Percentiles rank a stretch among this genome's conserved stretches.
phyloP scores from a whole-genome alignment of 64 coral and sea anemone genomes.

The Montipora efflorescens region DNA sequence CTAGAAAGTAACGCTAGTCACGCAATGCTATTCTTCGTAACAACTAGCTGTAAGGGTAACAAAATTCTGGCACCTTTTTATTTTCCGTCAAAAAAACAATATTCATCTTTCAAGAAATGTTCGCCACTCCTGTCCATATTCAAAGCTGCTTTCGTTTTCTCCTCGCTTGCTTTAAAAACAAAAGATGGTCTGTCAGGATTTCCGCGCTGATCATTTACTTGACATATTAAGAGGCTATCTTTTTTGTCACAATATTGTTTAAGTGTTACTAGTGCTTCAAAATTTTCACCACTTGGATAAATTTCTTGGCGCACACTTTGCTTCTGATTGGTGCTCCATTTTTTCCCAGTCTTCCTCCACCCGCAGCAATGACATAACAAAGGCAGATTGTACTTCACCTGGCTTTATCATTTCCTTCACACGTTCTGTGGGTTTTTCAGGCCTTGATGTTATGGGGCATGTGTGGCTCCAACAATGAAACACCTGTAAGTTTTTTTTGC shows the following conservation, averaged over 20 bases:
- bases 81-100: constrained; percentile 56
- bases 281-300: constrained; percentile 44
- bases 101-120: constrained; percentile 50
- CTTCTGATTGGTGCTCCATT: constrained; percentile 1
- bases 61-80: constrained; percentile 1
- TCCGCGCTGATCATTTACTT: constrained; percentile 47
- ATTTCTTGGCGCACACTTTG: constrained; percentile 1
- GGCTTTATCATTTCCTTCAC: too few species aligned
- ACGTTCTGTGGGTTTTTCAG: too few species aligned
- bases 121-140: constrained; percentile 59
- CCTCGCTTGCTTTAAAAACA: constrained; percentile 58
- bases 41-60: constrained; percentile 1
- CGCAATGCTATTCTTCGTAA: too few species aligned
- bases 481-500: too few species aligned
- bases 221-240: constrained; percentile 30
- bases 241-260: constrained; percentile 70
- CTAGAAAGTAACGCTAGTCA: too few species aligned
- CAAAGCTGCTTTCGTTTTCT: constrained; percentile 36
- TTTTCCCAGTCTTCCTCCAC: not conserved
- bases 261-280: constrained; percentile 56
- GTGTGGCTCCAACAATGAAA: too few species aligned
- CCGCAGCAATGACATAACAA: not conserved
- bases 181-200: constrained; percentile 70
- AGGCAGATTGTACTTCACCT: not conserved
- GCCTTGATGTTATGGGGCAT: too few species aligned